Evolutionary conservation across 2,797 vertebrate species (phyloP), one percentile per base, ranked within the genome.

Genomic region (Phrynocephalus guinanensis): DNA sequence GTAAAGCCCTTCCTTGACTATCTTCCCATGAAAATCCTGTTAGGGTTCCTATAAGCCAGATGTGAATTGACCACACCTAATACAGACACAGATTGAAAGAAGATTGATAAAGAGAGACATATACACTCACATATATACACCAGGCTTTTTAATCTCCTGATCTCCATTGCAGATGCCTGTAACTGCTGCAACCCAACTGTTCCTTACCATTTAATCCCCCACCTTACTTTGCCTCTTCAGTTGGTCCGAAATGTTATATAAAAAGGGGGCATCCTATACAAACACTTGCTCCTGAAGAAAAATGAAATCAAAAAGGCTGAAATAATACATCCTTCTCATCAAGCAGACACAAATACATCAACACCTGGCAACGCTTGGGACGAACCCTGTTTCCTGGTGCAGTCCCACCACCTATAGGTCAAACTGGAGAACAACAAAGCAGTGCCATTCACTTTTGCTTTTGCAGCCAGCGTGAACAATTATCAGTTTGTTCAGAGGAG

Each of bases 381-480:
- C 6, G 30, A 26, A 28, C n/a, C 16, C 20, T 52, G 48, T 83
- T 86, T 86, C 0, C 5, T 50, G 88, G 84, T 91, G 86, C 26
- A 0, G 33, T 88, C 87, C 92, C 71, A 93, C 93, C 96, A 76
- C 90, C 94, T 90, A 79, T 93, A 92, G 97, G 95, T 87, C 82
- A 56, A 2, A 1, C 5, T 2, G 30, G 33, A 50, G 52, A 90
- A 83, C 56, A 1, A 52, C 83, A 56, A 9, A 89, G 48, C 5
- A 1, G 38, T n/a, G 38, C 2, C 20, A 13, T 13, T 26, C 0
- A 52, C 0, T 0, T 84, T 88, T 0, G 0, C 87, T 52, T 79
- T 83, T 67, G 26, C 67, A 33, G 1, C 80, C 63, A 5, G 63
- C 70, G 81, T 24, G 10, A 70, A 20, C 60, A 85, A 75, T 38